Evolutionary conservation across 2,113 vertebrate species (phyloP).

Genomic region (Patagioenas fasciata): DNA sequence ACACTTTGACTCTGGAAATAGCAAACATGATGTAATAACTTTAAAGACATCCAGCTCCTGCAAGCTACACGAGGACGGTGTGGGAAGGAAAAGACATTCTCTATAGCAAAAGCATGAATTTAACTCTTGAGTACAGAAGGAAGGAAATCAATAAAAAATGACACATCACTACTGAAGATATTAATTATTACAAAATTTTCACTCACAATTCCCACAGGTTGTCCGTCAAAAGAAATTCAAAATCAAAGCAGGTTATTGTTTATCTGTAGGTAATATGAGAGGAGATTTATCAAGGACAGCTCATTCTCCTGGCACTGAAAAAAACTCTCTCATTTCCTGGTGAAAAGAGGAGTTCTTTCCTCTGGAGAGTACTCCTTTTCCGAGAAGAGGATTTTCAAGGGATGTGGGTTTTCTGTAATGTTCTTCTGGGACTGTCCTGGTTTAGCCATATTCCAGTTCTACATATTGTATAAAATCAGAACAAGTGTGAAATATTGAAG

Average conservation of each 20-base stretch:
- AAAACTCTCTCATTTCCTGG: conserved; percentile 2
- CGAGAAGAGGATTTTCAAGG: conserved; percentile 13
- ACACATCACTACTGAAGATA: not conserved
- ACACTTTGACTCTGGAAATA: not conserved
- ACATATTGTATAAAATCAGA: not conserved
- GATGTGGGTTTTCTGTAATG: conserved; percentile 10
- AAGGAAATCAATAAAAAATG: not conserved
- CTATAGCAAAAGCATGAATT: not conserved
- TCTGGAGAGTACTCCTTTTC: conserved; percentile 27
- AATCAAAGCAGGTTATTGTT: conserved; percentile 7
- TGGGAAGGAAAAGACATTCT: not conserved
- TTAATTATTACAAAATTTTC: conserved; percentile 17
- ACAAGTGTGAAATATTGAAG: not conserved
- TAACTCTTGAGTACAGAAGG: not conserved
- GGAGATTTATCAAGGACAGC: not conserved
- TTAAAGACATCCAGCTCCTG: not conserved
- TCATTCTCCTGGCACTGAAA: not conserved
- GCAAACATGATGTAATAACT: not conserved
- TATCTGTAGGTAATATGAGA: not conserved
- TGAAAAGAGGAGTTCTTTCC: not conserved
- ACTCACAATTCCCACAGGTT: not conserved
- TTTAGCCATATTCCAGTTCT: not conserved
- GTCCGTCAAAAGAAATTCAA: not conserved
- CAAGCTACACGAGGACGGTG: not conserved
- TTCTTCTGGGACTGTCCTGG: not conserved